Evolutionary conservation across 1,140 invertebrate species (phyloP).

Genomic region (Camponotus floridanus): DNA sequence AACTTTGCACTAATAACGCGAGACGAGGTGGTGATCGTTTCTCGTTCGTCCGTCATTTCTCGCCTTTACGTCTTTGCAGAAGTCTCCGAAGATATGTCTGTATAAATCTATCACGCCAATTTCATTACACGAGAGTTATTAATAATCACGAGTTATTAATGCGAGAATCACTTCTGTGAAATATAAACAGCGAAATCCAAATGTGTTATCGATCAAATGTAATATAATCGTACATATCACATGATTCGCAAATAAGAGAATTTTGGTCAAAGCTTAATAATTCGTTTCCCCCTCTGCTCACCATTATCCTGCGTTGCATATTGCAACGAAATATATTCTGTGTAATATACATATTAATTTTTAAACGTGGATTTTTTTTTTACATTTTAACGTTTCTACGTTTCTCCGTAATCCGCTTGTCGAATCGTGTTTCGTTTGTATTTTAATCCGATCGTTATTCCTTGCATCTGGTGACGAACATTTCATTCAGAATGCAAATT

Average conservation of each 20-base stretch:
- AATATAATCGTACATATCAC: background rate
- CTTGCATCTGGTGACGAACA: slow-evolving; percentile 2
- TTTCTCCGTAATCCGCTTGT: slow-evolving; percentile 32
- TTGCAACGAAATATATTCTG: background rate
- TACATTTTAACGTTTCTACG: background rate
- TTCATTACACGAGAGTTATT: slow-evolving; percentile 28
- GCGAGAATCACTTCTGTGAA: background rate
- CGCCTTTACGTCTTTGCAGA: too few relatives aligned
- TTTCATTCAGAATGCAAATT: slow-evolving; percentile 51
- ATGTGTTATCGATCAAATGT: slow-evolving; percentile 27
- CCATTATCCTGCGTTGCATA: background rate
- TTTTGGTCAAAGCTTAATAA: slow-evolving; percentile 31
- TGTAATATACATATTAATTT: slow-evolving; percentile 38
- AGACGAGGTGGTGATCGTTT: slow-evolving; percentile 30
- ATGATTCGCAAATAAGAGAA: background rate
- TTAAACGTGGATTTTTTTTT: background rate
- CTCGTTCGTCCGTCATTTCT: slow-evolving; percentile 26
- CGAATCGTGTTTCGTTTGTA: slow-evolving; percentile 20
- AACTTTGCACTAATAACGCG: slow-evolving; percentile 71
- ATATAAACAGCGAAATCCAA: slow-evolving; percentile 29
- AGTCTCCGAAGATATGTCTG: background rate
- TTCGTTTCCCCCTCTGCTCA: background rate
- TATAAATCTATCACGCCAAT: slow-evolving; percentile 9
- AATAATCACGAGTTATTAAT: slow-evolving; percentile 39
- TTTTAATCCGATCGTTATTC: slow-evolving; percentile 42